Percentiles rank a stretch among this genome's conserved stretches.
These are phyloP conservation scores for Craniophora ligustri DNA, from an alignment of 2,888 invertebrate species.

Conservation along the genomic window DNA sequence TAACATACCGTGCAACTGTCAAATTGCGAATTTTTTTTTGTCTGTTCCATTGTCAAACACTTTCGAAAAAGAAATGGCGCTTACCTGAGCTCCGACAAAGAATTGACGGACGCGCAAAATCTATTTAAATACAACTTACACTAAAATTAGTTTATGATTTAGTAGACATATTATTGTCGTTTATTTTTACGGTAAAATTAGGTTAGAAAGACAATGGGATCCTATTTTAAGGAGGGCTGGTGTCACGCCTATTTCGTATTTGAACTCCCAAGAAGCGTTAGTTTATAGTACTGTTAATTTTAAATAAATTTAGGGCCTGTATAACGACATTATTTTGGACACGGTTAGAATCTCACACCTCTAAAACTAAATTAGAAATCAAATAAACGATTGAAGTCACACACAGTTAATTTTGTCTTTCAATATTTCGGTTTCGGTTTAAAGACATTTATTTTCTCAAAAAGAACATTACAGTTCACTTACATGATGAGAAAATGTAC, in stretches of 20 bases:
- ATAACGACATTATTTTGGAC: too few relatives aligned
- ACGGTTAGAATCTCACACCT: too few relatives aligned
- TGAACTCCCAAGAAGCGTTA: not conserved
- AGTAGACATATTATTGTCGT: conserved; percentile 29
- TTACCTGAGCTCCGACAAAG: conserved; percentile 62
- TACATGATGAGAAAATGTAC: too few relatives aligned
- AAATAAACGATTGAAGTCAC: too few relatives aligned
- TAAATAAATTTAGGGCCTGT: too few relatives aligned
- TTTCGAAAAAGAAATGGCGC: conserved; percentile 51
- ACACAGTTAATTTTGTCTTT: too few relatives aligned
- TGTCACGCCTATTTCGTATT: conserved; percentile 16
- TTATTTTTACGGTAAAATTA: conserved; percentile 22
- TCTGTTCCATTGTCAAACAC: conserved; percentile 37
- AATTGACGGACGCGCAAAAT: conserved; percentile 60
- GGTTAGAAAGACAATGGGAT: conserved; percentile 9
- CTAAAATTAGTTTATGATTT: conserved; percentile 55
- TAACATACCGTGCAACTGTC: conserved; percentile 43
- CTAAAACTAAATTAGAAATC: too few relatives aligned
- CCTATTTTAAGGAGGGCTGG: not conserved
- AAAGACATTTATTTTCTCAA: too few relatives aligned
- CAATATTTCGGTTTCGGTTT: too few relatives aligned
- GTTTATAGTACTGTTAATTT: too few relatives aligned
- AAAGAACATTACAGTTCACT: too few relatives aligned
- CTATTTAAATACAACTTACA: conserved; percentile 48
- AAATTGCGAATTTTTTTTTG: conserved; percentile 51